Base-by-base conservation (phyloP, 2,113 vertebrate species). In the Callipepla squamata region DNA sequence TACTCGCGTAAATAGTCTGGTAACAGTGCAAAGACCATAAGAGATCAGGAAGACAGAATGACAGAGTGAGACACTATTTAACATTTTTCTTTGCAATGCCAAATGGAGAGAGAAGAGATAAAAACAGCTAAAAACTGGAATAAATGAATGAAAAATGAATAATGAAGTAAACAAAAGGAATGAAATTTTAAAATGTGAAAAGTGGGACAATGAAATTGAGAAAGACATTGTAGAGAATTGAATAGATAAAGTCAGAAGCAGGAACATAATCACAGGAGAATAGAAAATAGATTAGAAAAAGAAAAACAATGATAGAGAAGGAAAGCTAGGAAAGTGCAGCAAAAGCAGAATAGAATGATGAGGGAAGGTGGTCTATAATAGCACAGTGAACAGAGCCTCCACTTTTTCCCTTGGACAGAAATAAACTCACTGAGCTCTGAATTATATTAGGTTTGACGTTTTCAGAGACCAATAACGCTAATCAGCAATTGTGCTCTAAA, bases 151-250 rank as follows among this genome's bases (percentile, higher is more conserved):
- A 69, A 91, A 92, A 90, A 76, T 87, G 58, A 91, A 72, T 81
- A 85, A 93, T n/a, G 36, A 89, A 89, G 34, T 81, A 93, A 95
- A 92, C 51, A 91, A 79, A 87, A 90, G 59, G 51, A 80, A 94
- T 88, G 87, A 48, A 96, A 91, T 94, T 89, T 89, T 79, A 85
- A 89, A 38, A 48, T 58, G 28, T 25, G 70, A 94, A 94, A 79
- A 58, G 87, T 81, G 42, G 30, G 51, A 83, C 44, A 91, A 51
- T 13, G 11, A 86, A 95, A 96, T 90, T 80, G 87, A 78, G 90
- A 94, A 78, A 68, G 80, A 55, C 74, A 72, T 62, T 4, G 28
- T 14, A 72, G 34, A 87, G 77, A 87, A 90, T 45, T 86, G 67
- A 87, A 85, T 13, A 69, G 83, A 85, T 82, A 28, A 82, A 95